Percentiles rank a stretch among this genome's conserved stretches.
These are phyloP conservation scores for Chalcosyrphus nemorum DNA, from an alignment of 2,888 invertebrate species.

Conservation along the genomic window DNA sequence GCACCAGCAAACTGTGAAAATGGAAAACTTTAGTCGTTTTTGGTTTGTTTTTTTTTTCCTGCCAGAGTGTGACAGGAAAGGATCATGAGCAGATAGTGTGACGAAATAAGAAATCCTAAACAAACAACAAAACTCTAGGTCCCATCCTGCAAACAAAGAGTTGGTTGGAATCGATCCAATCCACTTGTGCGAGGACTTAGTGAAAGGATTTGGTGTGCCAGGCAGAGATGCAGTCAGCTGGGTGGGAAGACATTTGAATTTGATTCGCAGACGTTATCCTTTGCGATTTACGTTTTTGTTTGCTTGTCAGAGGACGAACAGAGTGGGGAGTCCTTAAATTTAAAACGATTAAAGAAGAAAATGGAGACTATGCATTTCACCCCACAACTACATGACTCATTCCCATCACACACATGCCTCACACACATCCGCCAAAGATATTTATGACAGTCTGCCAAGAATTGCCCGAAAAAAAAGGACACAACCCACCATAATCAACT, in stretches of 20 bases:
- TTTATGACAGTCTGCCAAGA: constrained; percentile 55
- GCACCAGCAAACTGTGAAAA: constrained; percentile 36
- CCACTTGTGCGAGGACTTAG: constrained; percentile 56
- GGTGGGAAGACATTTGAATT: constrained; percentile 41
- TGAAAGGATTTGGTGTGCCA: constrained; percentile 45
- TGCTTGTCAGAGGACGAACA: constrained; percentile 10
- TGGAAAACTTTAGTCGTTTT: constrained; percentile 42
- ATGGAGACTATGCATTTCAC: no score
- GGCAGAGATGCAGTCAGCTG: constrained; percentile 36
- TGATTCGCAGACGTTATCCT: constrained; percentile 57
- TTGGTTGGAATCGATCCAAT: constrained; percentile 62
- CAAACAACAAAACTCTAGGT: constrained; percentile 44
- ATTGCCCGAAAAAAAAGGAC: constrained; percentile 41
- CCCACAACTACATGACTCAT: no score
- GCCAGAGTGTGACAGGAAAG: constrained; percentile 63
- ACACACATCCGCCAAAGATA: constrained; percentile 1
- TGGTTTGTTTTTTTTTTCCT: neutral
- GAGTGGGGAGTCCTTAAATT: constrained; percentile 10
- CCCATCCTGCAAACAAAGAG: neutral
- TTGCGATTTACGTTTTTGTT: constrained; percentile 53
- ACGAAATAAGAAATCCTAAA: constrained; percentile 70
- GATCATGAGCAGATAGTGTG: constrained; percentile 72
- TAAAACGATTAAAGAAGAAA: neutral
- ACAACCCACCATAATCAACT: constrained; percentile 56
- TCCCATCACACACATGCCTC: no score